phyloP scores from a whole-genome alignment of 30 jellyfish, hydroid and myxozoan species.

The Chrysaora quinquecirrha region DNA sequence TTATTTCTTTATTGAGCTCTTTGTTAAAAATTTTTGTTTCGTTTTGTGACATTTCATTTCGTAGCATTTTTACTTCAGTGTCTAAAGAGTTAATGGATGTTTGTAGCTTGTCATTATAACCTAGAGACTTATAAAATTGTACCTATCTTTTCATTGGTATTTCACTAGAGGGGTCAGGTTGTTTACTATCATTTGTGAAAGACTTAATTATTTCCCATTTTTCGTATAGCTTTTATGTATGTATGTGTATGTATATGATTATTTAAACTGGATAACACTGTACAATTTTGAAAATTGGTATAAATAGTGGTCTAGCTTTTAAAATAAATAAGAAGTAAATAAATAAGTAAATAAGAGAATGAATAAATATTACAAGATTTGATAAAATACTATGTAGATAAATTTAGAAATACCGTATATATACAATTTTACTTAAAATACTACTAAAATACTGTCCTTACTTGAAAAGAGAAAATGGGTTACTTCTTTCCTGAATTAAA shows the following conservation, averaged over 20 bases:
- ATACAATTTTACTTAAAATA: conserved; percentile 18
- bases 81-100: too few species aligned
- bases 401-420: background rate
- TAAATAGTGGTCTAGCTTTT: background rate
- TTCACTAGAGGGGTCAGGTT: too few species aligned
- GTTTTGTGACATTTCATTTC: too few species aligned
- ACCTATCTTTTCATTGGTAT: too few species aligned
- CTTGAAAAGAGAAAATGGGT: background rate
- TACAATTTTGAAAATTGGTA: background rate
- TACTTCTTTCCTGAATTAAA: background rate
- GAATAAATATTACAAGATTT: conserved; percentile 32
- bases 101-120: too few species aligned
- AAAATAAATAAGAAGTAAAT: background rate
- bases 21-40: too few species aligned
- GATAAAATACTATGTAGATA: conserved; percentile 31
- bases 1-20: too few species aligned
- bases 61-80: too few species aligned
- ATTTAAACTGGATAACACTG: background rate
- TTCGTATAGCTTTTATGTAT: too few species aligned
- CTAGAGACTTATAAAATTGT: too few species aligned
- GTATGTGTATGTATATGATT: background rate
- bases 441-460: conserved; percentile 5
- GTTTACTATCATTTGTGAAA: too few species aligned
- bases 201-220: too few species aligned
- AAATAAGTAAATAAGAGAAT: background rate